These are phyloP conservation scores for Thera britannica DNA, from an alignment of 2,888 invertebrate species.

Conservation along the genomic window DNA sequence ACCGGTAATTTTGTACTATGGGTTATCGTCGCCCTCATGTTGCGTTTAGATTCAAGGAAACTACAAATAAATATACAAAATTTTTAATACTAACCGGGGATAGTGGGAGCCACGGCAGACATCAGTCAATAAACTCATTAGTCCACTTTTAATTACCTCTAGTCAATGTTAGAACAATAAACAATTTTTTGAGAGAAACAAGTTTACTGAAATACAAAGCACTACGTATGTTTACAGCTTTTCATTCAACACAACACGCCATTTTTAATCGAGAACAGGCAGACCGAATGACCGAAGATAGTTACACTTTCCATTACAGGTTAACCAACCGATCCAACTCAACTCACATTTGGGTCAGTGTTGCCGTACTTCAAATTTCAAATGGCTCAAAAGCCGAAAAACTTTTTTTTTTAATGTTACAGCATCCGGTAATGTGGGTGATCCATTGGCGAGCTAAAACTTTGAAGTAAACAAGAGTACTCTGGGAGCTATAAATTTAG, in stretches of 20 bases:
- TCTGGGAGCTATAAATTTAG: too few species aligned
- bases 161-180: slow-evolving; percentile 48
- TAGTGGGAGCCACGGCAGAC: slow-evolving; percentile 84
- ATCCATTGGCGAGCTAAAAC: too few species aligned
- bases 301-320: not conserved
- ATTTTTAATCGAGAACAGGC: slow-evolving; percentile 51
- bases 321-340: not conserved
- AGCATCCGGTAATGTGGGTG: too few species aligned
- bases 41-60: not conserved
- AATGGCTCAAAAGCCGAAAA: too few species aligned
- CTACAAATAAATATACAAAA: not conserved
- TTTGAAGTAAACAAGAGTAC: too few species aligned
- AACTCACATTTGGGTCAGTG: not conserved
- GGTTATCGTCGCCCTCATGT: not conserved
- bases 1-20: slow-evolving; percentile 4
- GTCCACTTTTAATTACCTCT: slow-evolving; percentile 72
- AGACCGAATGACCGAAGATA: not conserved
- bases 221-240: slow-evolving; percentile 72
- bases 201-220: slow-evolving; percentile 49
- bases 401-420: too few species aligned
- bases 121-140: slow-evolving; percentile 83
- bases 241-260: slow-evolving; percentile 79
- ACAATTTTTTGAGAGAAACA: slow-evolving; percentile 37
- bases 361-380: not conserved
- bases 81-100: slow-evolving; percentile 75